Percentiles rank a stretch among this genome's conserved stretches.
These are phyloP conservation scores for Hippocampus abdominalis DNA, from an alignment of 2,113 vertebrate genomes.

Conservation along the genomic window DNA sequence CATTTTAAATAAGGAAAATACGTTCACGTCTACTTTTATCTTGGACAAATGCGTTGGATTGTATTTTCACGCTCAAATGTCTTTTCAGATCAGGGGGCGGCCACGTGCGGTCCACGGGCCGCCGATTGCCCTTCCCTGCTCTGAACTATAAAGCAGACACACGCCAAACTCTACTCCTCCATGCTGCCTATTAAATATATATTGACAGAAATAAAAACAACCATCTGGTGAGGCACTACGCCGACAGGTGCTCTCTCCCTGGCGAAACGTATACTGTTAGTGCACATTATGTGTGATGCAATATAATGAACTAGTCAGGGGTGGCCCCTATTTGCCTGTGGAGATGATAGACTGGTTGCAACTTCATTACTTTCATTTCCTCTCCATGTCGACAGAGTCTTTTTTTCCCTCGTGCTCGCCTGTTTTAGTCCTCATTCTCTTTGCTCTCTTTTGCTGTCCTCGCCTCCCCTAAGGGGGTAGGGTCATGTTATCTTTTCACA, in stretches of 20 bases:
- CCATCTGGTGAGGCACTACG: not conserved
- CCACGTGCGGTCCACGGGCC: too few relatives aligned
- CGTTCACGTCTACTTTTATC: too few relatives aligned
- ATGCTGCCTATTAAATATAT: not conserved
- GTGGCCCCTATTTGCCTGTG: conserved; percentile 32
- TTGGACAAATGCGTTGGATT: too few relatives aligned
- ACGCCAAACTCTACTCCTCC: too few relatives aligned
- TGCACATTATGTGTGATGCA: not conserved
- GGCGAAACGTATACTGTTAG: not conserved
- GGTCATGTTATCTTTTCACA: conserved; percentile 70
- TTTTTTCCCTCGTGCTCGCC: conserved; percentile 17
- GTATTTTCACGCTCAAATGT: too few relatives aligned
- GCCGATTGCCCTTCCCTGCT: too few relatives aligned
- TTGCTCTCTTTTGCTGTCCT: conserved; percentile 3
- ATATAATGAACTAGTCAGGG: not conserved
- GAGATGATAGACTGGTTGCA: conserved; percentile 62
- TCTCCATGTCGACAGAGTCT: conserved; percentile 28
- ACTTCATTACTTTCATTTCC: conserved; percentile 54
- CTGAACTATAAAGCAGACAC: too few relatives aligned
- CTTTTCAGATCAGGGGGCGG: too few relatives aligned
- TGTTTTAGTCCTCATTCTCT: not conserved
- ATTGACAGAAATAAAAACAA: not conserved
- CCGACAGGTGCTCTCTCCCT: not conserved
- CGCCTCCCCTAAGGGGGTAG: conserved; percentile 40
- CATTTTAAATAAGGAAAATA: too few relatives aligned